Evolutionary conservation across 2,888 invertebrate genomes (phyloP), one percentile per base, ranked within the genome.

Genomic region (Amphipoea lucens): DNA sequence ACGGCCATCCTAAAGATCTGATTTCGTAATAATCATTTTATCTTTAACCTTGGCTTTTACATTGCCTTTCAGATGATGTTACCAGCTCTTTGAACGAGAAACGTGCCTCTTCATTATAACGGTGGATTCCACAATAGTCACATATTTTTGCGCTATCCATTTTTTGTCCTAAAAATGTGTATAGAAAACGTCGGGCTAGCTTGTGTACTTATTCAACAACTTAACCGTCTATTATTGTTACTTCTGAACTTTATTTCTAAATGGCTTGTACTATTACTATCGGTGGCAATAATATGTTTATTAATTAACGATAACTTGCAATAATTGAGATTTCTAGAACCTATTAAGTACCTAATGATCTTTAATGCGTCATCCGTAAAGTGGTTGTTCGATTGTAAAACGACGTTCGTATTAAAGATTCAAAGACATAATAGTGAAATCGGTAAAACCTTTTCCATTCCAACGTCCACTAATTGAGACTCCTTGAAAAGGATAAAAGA

Each of bases 1-100:
- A 93, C 91, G 92, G 60, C 67, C 78, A 77, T 80, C 69, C 23
- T 83, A 74, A 84, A 80, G 79, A 74, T 83, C 74, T 74, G 73
- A 81, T 89, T 84, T 84, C 79, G 45, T 82, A 74, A 82, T 74
- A 68, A n/a, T 74, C 54, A 68, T 77, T 74, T n/a, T 60, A 20
- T 23, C 17, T 67, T 65, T 63, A 20, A 36, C 14, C 29, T 40
- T 73, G n/a, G 29, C 9, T 51, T n/a, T 42, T 11, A 48, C 12
- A 54, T 7, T 63, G 20, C 9, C n/a, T 23, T 45, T 20, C 42
- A 23, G 17, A 51, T 54, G 17, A 40, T 63, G 54, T 17, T 65
- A 4, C 40, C 57, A 48, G n/a, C 48, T 9, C 14, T 45, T 71
- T 48, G n/a, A 67, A 77, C 29, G 29, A 45, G 23, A 68, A 62